Conservation (phyloP, 2,797 vertebrate species). For the Cossypha caffra region DNA sequence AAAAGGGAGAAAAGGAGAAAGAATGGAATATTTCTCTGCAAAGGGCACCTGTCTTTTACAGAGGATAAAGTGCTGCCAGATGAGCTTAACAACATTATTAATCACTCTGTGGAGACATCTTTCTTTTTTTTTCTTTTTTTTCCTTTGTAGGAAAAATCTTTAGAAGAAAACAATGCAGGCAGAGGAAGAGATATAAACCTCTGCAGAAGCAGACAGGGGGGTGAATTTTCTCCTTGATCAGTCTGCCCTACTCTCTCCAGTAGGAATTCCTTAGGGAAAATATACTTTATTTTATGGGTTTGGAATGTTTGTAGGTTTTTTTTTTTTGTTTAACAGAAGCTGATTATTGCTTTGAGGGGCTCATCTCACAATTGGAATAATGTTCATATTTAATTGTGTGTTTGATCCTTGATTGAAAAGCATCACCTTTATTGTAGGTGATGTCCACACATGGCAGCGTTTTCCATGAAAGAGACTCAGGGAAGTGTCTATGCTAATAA, state of each 20-base stretch:
- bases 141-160: neutral
- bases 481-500: neutral
- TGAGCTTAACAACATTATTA: conserved; percentile 14
- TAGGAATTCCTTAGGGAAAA: neutral
- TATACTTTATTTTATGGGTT: neutral
- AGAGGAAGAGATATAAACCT: neutral
- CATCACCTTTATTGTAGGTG: neutral
- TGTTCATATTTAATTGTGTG: neutral
- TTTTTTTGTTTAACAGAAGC: neutral
- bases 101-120: neutral
- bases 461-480: neutral
- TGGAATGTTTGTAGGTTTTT: accelerated
- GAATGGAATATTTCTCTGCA: neutral
- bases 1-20: neutral
- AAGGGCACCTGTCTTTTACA: conserved; percentile 52
- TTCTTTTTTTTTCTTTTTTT: neutral
- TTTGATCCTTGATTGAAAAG: neutral
- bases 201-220: accelerated
- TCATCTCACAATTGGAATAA: neutral
- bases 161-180: neutral
- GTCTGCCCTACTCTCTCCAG: neutral
- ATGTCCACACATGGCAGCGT: neutral
- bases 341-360: neutral
- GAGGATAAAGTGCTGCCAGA: conserved; percentile 1
- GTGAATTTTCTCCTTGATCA: neutral